A percentile compares a stretch with the other conserved stretches of the same genome.
Conservation (phyloP, 1,140 invertebrate species). For the Medauroidea extradentata region DNA sequence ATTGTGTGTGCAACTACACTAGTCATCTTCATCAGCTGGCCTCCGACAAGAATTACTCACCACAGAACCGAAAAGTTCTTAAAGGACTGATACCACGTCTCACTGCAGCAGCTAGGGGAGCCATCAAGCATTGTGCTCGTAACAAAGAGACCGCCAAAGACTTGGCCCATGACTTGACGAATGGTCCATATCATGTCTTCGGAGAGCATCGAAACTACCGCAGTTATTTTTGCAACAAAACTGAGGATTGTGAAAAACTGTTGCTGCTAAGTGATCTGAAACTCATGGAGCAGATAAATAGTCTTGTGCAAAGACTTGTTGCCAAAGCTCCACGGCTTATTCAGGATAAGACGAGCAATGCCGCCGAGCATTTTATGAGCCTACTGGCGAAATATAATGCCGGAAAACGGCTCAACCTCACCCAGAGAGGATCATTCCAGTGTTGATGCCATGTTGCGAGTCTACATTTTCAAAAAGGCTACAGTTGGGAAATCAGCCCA, state of each 20-base stretch:
- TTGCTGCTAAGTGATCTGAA: too few relatives aligned
- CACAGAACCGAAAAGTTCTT: neutral
- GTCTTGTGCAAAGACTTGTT: too few relatives aligned
- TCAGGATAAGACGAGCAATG: neutral
- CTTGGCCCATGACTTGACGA: neutral
- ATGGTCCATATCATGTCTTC: conserved; percentile 7
- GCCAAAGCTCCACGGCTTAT: neutral
- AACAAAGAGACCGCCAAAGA: neutral
- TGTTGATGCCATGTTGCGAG: too few relatives aligned
- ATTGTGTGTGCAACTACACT: conserved; percentile 2
- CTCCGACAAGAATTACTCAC: neutral
- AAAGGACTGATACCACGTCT: neutral
- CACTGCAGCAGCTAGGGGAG: conserved; percentile 6
- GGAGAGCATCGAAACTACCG: conserved; percentile 3
- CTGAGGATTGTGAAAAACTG: too few relatives aligned
- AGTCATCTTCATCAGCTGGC: neutral
- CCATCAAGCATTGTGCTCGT: neutral
- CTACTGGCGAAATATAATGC: neutral
- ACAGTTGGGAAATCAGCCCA: neutral
- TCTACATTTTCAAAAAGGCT: neutral
- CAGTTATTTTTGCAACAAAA: too few relatives aligned
- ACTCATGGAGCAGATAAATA: too few relatives aligned
- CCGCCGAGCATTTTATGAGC: conserved; percentile 1
- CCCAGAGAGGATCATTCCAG: neutral
- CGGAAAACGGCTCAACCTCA: neutral